Base-by-base conservation (phyloP, 2,888 invertebrate genomes). In the Eretmocerus hayati region DNA sequence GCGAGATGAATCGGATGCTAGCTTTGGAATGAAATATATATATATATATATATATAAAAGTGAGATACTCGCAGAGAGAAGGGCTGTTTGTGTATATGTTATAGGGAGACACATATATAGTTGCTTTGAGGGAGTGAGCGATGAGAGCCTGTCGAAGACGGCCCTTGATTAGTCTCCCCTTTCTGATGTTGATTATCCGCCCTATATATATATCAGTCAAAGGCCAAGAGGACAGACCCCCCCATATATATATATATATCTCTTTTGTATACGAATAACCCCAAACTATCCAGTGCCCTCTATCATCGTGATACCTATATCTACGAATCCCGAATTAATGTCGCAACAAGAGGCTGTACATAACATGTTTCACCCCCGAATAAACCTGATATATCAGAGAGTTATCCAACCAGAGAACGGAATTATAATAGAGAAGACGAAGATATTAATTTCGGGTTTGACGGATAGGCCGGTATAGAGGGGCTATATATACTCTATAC, bases 91-190 rank as follows among this genome's bases (percentile, higher is more conserved):
- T 38, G 15, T n/a, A 20, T 22, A 23, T 16, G 35, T 4, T 15
- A 6, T 26, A 26, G 13, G n/a, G 33, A 42, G n/a, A n/a, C n/a
- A n/a, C n/a, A n/a, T n/a, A n/a, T n/a, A n/a, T n/a, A n/a, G n/a
- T n/a, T n/a, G n/a, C n/a, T n/a, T n/a, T n/a, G n/a, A n/a, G n/a
- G n/a, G n/a, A 33, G 35, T 11, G 39, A 35, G 21, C 16, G 33
- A 32, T 19, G 30, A 6, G 39, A 23, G 46, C 18, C 50, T 53
- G 50, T 48, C 54, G 54, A 54, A 54, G 54, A 54, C 54, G 54
- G 49, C 47, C 52, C 50, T 54, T 54, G 54, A 54, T 54, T 54
- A 52, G 50, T 50, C 52, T 54, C 52, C 52, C 52, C 46, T 49
- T 52, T 50, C 50, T 42, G 50, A 50, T 50, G 53, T 47, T 53